Evolutionary conservation across 1,140 invertebrate species (phyloP).

Genomic region (Papilio polytes): DNA sequence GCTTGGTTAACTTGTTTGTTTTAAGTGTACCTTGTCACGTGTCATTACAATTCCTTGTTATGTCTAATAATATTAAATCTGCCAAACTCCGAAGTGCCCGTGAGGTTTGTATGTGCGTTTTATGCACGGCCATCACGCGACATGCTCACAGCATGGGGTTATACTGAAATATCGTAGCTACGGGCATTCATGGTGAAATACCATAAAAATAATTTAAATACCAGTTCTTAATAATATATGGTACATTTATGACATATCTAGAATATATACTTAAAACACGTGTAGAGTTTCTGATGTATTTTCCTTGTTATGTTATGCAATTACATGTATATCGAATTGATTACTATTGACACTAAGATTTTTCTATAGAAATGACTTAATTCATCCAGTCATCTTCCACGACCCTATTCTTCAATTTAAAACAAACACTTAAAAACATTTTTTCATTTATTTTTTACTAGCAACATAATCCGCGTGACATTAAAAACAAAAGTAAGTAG

Average conservation of each 20-base stretch:
- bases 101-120: slow-evolving; percentile 5
- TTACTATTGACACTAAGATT: background rate
- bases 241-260: slow-evolving; percentile 8
- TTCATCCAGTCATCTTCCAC: no score
- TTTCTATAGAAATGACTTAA: no score
- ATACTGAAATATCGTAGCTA: background rate
- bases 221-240: slow-evolving; percentile 10
- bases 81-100: background rate
- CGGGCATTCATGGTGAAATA: slow-evolving; percentile 22
- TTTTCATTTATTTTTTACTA: no score
- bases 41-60: background rate
- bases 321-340: background rate
- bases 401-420: no score
- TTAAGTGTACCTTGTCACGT: background rate
- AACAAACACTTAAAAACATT: no score
- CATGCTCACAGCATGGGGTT: slow-evolving; percentile 24
- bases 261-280: background rate
- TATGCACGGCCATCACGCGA: slow-evolving; percentile 32
- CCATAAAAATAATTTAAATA: background rate
- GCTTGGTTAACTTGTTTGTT: no score
- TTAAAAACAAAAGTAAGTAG: no score
- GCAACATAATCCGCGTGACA: no score
- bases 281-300: background rate
- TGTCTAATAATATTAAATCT: slow-evolving; percentile 16
- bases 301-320: background rate